A percentile compares a stretch with the other conserved stretches of the same genome.
Evolutionary conservation across 2,797 vertebrate genomes (phyloP).

Genomic region (Paramormyrops hopkinsi): DNA sequence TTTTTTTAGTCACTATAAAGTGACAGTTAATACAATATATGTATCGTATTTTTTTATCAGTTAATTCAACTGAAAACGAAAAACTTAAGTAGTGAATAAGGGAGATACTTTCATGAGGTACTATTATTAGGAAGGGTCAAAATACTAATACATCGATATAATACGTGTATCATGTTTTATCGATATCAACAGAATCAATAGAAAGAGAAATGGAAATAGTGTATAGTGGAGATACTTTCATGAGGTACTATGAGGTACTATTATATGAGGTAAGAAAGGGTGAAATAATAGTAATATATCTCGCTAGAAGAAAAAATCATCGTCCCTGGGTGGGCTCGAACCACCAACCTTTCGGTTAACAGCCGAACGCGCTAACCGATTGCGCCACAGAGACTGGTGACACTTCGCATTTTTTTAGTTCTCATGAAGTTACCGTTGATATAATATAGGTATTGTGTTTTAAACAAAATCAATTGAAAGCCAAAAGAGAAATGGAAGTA

Average conservation of each 20-base stretch:
- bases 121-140: background rate
- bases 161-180: no score
- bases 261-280: background rate
- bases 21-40: no score
- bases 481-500: background rate
- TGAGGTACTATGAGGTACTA: background rate
- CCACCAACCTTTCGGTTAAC: slow-evolving; percentile 17
- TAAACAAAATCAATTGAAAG: no score
- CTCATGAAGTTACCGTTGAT: no score
- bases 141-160: background rate
- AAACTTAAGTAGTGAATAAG: background rate
- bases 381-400: background rate
- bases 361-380: slow-evolving; percentile 16
- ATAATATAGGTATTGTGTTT: no score
- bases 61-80: background rate
- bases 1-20: no score
- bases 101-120: background rate
- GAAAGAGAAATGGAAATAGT: background rate
- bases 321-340: slow-evolving; percentile 12
- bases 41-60: no score
- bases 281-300: background rate
- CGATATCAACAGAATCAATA: background rate
- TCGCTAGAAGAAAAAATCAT: background rate
- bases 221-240: background rate
- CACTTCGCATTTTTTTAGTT: no score